phyloP scores from a whole-genome alignment of 1,140 invertebrate genomes.

The Tetramorium simillimum region DNA sequence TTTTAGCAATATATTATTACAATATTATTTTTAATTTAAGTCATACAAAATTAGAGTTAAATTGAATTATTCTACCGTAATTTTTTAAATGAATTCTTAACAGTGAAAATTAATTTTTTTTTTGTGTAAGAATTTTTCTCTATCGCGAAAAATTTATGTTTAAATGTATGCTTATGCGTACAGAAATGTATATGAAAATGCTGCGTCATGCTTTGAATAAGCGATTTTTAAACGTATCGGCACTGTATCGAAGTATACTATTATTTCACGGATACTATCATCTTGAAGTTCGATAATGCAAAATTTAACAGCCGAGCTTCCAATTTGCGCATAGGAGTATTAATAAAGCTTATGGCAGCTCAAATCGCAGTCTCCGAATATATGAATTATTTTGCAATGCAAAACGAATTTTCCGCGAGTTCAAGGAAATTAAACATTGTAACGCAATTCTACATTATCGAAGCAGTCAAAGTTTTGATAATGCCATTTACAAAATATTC shows the following conservation, averaged over 20 bases:
- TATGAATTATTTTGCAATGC: conserved; percentile 32
- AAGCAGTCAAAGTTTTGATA: neutral
- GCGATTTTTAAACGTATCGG: neutral
- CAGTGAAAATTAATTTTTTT: neutral
- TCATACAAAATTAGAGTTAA: neutral
- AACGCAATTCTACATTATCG: neutral
- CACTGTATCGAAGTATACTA: neutral
- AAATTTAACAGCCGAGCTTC: neutral
- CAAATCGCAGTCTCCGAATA: conserved; percentile 2
- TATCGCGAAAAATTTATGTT: neutral
- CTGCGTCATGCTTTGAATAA: neutral
- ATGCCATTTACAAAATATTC: conserved; percentile 6
- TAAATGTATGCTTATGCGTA: neutral
- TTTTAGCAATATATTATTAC: too few relatives aligned
- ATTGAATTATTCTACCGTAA: neutral
- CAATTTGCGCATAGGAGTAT: neutral
- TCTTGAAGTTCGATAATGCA: neutral
- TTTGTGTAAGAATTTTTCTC: neutral
- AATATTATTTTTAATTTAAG: neutral
- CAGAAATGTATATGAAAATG: neutral
- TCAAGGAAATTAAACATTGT: conserved; percentile 23
- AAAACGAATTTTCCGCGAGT: conserved; percentile 1
- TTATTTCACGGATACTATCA: neutral
- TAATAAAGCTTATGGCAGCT: conserved; percentile 17
- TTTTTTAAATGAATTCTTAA: neutral